phyloP scores from a whole-genome alignment of 2,888 invertebrate species.

The Athetis lepigone region DNA sequence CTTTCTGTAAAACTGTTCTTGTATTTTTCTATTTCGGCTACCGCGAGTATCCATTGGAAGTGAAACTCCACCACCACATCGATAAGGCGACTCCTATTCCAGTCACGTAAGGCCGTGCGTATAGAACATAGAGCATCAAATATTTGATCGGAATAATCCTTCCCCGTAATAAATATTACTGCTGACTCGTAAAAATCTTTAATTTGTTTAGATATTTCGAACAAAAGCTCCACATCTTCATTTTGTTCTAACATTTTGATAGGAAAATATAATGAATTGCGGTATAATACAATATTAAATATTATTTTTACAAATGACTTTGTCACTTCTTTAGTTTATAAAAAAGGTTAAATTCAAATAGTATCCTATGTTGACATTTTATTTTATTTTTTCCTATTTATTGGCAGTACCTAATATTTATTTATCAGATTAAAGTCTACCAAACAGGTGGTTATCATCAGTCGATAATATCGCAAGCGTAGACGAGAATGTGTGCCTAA shows the following conservation, averaged over 20 bases:
- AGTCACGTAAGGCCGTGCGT: slow-evolving; percentile 69
- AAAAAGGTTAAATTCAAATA: background rate
- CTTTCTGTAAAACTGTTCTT: slow-evolving; percentile 66
- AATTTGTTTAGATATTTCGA: slow-evolving; percentile 80
- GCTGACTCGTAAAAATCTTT: slow-evolving; percentile 84
- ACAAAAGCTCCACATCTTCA: slow-evolving; percentile 72
- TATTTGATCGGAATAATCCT: slow-evolving; percentile 80
- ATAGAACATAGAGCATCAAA: slow-evolving; percentile 80
- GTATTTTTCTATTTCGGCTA: slow-evolving; percentile 80
- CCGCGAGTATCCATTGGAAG: slow-evolving; percentile 81
- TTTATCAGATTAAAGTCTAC: too few relatives aligned
- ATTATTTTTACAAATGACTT: background rate
- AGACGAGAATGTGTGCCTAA: too few relatives aligned
- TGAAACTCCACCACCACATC: slow-evolving; percentile 82
- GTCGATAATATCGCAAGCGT: too few relatives aligned
- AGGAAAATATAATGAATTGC: background rate
- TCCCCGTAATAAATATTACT: slow-evolving; percentile 79
- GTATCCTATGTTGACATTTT: background rate
- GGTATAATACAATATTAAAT: slow-evolving; percentile 20
- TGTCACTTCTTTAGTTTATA: background rate
- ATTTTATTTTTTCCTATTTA: background rate
- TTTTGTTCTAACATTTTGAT: slow-evolving; percentile 55
- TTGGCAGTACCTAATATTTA: background rate
- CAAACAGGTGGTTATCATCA: too few relatives aligned
- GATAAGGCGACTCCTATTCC: slow-evolving; percentile 69